Conservation (phyloP, 2,888 invertebrate genomes). For the Ectemnius cavifrons region DNA sequence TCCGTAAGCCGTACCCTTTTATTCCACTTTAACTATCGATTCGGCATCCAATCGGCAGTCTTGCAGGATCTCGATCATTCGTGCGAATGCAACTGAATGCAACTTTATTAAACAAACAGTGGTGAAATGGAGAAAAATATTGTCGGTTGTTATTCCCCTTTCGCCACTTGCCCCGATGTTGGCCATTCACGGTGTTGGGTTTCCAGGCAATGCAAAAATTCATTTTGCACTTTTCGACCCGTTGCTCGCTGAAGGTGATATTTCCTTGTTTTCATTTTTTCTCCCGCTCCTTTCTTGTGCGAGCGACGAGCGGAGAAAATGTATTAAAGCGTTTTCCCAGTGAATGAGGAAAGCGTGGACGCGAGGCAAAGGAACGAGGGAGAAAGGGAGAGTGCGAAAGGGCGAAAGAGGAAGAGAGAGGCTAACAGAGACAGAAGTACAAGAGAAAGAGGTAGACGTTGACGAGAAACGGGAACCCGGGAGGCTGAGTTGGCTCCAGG, state of each 20-base stretch:
- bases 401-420: conserved; percentile 17
- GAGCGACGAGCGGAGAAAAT: conserved; percentile 56
- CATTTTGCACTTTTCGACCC: conserved; percentile 50
- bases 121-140: conserved; percentile 1
- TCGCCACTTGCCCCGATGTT: too few species aligned
- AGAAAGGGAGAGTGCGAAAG: conserved; percentile 5
- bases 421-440: conserved; percentile 42
- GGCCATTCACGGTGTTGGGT: conserved; percentile 26
- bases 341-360: conserved; percentile 42
- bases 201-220: conserved; percentile 49
- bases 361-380: neutral
- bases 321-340: conserved; percentile 63
- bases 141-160: too few species aligned
- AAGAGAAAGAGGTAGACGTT: conserved; percentile 46
- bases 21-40: neutral
- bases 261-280: conserved; percentile 33
- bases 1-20: neutral
- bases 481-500: conserved; percentile 56
- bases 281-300: conserved; percentile 27
- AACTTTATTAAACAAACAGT: conserved; percentile 29
- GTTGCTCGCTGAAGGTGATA: conserved; percentile 32
- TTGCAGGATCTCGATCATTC: neutral
- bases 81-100: neutral
- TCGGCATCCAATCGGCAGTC: neutral
- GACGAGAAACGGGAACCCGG: conserved; percentile 48